These are phyloP conservation scores for Galerucella nymphaeae DNA, from an alignment of 2,888 invertebrate genomes.

Conservation along the genomic window DNA sequence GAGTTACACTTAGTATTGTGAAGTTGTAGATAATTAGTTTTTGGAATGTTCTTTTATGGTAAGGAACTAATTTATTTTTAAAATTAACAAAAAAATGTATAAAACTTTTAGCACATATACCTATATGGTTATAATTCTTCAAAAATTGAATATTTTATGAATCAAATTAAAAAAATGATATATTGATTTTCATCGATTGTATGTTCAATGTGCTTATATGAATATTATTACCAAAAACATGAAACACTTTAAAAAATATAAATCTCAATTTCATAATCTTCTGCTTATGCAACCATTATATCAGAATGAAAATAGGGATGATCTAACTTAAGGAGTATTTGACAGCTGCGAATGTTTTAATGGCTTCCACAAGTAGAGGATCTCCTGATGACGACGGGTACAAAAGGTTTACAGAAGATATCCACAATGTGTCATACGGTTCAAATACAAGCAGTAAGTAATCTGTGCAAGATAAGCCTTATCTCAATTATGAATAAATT, in stretches of 20 bases:
- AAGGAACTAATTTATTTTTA: neutral
- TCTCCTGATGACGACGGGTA: slow-evolving; percentile 72
- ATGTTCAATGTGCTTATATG: no score
- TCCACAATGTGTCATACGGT: slow-evolving; percentile 69
- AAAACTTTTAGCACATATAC: no score
- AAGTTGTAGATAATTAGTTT: neutral
- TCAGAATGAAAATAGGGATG: slow-evolving; percentile 15
- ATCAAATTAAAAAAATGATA: no score
- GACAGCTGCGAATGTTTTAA: slow-evolving; percentile 45
- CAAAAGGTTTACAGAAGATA: slow-evolving; percentile 73
- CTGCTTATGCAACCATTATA: slow-evolving; percentile 29
- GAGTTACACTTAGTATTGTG: neutral
- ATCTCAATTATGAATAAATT: slow-evolving; percentile 23
- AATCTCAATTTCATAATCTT: neutral
- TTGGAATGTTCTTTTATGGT: neutral
- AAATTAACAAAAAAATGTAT: no score
- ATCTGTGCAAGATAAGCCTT: slow-evolving; percentile 31
- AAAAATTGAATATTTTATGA: no score
- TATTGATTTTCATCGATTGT: no score
- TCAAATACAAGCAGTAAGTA: slow-evolving; percentile 72
- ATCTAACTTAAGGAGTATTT: slow-evolving; percentile 33
- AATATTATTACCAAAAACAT: no score
- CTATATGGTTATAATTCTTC: no score
- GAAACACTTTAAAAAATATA: no score
- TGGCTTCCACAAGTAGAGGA: slow-evolving; percentile 51